Conservation (phyloP, 2,888 invertebrate species). For the Neoscelio sp. region DNA sequence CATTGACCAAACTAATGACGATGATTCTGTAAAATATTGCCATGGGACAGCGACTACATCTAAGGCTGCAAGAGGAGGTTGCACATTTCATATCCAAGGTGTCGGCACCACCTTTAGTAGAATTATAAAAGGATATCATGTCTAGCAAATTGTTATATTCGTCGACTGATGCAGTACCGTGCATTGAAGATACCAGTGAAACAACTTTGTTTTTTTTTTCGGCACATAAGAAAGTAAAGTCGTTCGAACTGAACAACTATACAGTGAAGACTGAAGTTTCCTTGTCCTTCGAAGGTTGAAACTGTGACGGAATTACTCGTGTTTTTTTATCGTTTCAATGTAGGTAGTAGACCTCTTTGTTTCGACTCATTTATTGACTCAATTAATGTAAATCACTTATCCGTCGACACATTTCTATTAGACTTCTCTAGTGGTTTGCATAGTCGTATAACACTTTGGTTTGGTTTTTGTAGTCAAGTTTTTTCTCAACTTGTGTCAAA, state of each 20-base stretch:
- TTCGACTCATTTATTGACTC: conserved; percentile 70
- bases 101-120: conserved; percentile 8
- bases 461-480: conserved; percentile 59
- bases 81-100: conserved; percentile 3
- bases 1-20: conserved; percentile 7
- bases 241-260: conserved; percentile 8
- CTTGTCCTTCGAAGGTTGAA: conserved; percentile 44
- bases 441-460: conserved; percentile 62
- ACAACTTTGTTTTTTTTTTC: conserved; percentile 72
- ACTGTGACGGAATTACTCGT: conserved; percentile 47
- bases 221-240: conserved; percentile 72
- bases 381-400: conserved; percentile 74
- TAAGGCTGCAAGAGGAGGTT: background rate
- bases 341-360: conserved; percentile 58
- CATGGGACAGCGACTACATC: conserved; percentile 5
- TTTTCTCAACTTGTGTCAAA: conserved; percentile 38
- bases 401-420: conserved; percentile 71
- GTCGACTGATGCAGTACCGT: conserved; percentile 55
- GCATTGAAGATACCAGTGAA: conserved; percentile 63
- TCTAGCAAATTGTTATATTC: background rate
- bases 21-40: conserved; percentile 12
- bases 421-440: conserved; percentile 67
- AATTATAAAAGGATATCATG: conserved; percentile 10
- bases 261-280: background rate
- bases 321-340: conserved; percentile 66